A percentile compares a stretch with the other conserved stretches of the same genome.
Evolutionary conservation across 2,113 vertebrate species (phyloP).

Genomic region (Pardalotus punctatus): DNA sequence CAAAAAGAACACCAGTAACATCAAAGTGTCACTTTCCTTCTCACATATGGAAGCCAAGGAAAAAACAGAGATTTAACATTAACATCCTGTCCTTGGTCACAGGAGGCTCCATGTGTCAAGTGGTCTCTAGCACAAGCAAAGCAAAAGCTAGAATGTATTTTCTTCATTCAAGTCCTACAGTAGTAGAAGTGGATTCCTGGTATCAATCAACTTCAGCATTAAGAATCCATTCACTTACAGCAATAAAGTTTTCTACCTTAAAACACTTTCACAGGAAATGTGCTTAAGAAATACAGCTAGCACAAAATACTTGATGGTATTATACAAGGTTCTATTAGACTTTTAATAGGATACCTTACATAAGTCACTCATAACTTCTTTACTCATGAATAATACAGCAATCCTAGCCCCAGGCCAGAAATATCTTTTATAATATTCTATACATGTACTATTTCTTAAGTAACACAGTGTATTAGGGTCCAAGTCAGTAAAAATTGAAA

Average conservation of each 20-base stretch:
- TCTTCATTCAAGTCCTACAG: background rate
- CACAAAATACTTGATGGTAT: background rate
- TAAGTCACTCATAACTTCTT: background rate
- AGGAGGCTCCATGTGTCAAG: background rate
- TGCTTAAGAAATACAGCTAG: background rate
- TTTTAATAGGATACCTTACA: background rate
- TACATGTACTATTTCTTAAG: background rate
- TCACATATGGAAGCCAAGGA: background rate
- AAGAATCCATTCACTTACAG: background rate
- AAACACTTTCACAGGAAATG: background rate
- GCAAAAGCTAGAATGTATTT: background rate
- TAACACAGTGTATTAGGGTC: background rate
- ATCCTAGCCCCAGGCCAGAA: background rate
- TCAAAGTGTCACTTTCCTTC: background rate
- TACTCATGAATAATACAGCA: background rate
- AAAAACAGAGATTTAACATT: background rate
- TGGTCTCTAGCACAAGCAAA: background rate
- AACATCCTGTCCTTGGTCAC: background rate
- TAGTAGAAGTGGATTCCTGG: background rate
- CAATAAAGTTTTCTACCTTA: background rate
- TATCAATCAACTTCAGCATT: background rate
- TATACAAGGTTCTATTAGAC: background rate
- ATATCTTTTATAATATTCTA: background rate
- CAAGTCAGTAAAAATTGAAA: background rate
- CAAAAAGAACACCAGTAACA: background rate